Percentiles rank a stretch among this genome's conserved stretches.
Evolutionary conservation across 2,888 invertebrate genomes (phyloP).

Genomic region (Formica aserva): DNA sequence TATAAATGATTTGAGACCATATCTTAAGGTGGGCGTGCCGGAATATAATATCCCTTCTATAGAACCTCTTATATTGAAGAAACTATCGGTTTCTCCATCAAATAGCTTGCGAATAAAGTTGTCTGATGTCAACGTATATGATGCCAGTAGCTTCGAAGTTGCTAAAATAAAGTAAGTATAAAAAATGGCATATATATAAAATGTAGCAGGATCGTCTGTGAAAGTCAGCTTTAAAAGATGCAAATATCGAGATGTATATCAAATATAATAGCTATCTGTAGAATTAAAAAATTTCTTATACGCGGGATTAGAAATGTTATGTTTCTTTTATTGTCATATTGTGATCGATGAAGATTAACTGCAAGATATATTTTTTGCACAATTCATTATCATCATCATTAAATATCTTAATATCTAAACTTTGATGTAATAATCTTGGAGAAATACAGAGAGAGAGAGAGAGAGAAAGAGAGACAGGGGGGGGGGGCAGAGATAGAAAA

Average conservation of each 20-base stretch:
- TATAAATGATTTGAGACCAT: constrained; percentile 88
- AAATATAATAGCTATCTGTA: neutral
- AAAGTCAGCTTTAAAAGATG: neutral
- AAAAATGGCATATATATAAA: neutral
- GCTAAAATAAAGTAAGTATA: constrained; percentile 87
- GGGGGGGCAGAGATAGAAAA: too few species aligned
- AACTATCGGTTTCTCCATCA: constrained; percentile 87
- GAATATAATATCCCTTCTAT: constrained; percentile 90
- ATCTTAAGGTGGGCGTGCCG: constrained; percentile 88
- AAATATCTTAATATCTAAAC: neutral
- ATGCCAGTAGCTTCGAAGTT: constrained; percentile 89
- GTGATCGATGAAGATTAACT: neutral
- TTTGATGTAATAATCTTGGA: neutral
- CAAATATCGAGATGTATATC: neutral
- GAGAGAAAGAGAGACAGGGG: too few species aligned
- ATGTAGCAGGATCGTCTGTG: neutral
- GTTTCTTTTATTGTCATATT: neutral
- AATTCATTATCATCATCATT: neutral
- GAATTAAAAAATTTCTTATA: neutral
- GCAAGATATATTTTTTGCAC: neutral
- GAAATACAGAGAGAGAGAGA: neutral
- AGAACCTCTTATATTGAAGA: constrained; percentile 89
- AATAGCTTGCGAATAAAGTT: constrained; percentile 87
- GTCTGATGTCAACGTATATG: constrained; percentile 88
- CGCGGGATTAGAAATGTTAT: neutral